A percentile compares a stretch with the other conserved stretches of the same genome.
phyloP scores from a whole-genome alignment of 2,797 vertebrate genomes.

The Euthynnus affinis region DNA sequence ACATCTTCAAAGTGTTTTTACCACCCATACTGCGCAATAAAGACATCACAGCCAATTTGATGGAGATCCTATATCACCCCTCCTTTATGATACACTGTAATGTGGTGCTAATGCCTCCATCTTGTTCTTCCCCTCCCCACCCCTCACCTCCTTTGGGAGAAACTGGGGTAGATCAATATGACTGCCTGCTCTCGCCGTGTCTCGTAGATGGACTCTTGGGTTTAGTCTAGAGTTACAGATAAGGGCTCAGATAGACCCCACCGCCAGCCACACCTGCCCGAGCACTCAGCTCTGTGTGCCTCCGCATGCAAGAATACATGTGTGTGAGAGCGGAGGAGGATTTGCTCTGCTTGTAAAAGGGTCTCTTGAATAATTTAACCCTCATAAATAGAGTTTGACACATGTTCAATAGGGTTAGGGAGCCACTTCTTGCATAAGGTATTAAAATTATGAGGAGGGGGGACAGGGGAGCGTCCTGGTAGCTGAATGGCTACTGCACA shows the following conservation, averaged over 20 bases:
- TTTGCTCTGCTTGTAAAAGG: conserved; percentile 66
- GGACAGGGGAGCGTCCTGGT: too few species aligned
- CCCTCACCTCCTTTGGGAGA: conserved; percentile 73
- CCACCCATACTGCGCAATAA: conserved; percentile 45
- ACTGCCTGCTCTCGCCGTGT: conserved; percentile 64
- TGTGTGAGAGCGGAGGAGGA: conserved; percentile 16
- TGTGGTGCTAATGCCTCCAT: conserved; percentile 84
- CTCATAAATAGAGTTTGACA: conserved; percentile 79
- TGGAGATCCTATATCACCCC: conserved; percentile 74
- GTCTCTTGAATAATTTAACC: conserved; percentile 84
- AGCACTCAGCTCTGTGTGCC: conserved; percentile 61
- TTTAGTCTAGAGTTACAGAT: conserved; percentile 84
- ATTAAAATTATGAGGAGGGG: conserved; percentile 45
- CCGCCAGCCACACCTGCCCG: conserved; percentile 59
- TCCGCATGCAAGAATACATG: conserved; percentile 30
- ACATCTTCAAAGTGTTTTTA: conserved; percentile 61
- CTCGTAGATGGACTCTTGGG: conserved; percentile 78
- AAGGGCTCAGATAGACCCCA: conserved; percentile 65
- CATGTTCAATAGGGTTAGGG: conserved; percentile 66
- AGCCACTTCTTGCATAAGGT: conserved; percentile 54
- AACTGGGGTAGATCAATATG: conserved; percentile 79
- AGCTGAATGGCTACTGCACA: too few species aligned
- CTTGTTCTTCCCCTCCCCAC: conserved; percentile 64
- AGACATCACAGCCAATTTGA: conserved; percentile 74
- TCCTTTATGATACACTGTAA: conserved; percentile 72